These are phyloP conservation scores for Lymantria monacha DNA, from an alignment of 2,888 invertebrate genomes.

Conservation along the genomic window DNA sequence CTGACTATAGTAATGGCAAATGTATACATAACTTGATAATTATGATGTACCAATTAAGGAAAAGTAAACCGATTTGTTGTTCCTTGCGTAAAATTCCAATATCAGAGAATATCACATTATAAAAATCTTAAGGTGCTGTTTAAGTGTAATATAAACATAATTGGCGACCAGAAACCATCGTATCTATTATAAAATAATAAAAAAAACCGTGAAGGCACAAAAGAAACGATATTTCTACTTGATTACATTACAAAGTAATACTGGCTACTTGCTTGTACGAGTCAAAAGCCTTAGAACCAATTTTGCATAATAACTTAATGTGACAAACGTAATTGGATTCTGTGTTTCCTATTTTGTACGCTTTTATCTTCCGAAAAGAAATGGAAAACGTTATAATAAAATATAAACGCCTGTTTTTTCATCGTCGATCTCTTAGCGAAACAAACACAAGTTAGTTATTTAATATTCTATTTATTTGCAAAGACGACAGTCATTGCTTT, in stretches of 20 bases:
- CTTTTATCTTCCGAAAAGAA: slow-evolving; percentile 26
- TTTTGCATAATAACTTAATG: slow-evolving; percentile 76
- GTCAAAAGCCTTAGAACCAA: slow-evolving; percentile 61
- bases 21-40: too few species aligned
- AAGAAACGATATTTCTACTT: slow-evolving; percentile 35
- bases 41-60: too few species aligned
- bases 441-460: not conserved
- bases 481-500: too few species aligned
- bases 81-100: too few species aligned
- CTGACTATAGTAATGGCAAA: too few species aligned
- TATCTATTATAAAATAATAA: not conserved
- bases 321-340: slow-evolving; percentile 70
- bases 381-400: slow-evolving; percentile 17
- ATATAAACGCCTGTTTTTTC: slow-evolving; percentile 21
- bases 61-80: too few species aligned
- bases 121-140: not conserved
- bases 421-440: not conserved
- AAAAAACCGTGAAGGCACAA: slow-evolving; percentile 22
- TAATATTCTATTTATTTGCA: not conserved
- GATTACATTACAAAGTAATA: slow-evolving; percentile 36
- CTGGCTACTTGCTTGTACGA: slow-evolving; percentile 43
- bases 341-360: slow-evolving; percentile 51
- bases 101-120: too few species aligned
- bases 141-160: slow-evolving; percentile 5
- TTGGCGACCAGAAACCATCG: not conserved